Evolutionary conservation across 2,888 invertebrate genomes (phyloP), one percentile per base, ranked within the genome.

Genomic region (Agrilus mali): DNA sequence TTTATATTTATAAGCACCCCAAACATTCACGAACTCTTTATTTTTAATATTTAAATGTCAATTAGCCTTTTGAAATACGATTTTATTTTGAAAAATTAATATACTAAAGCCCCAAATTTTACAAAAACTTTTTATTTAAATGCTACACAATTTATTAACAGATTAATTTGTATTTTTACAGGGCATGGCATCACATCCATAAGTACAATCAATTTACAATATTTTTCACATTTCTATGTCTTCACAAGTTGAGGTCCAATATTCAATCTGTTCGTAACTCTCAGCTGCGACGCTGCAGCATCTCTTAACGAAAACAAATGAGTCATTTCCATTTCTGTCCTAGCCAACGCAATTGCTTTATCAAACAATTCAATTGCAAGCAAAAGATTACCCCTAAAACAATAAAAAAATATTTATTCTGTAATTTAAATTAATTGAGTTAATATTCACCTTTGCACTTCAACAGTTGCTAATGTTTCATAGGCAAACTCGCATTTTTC

Each of bases 401-500:
- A 44, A 47, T 44, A 40, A 15, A 38, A 42, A 32, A 12, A 15
- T 15, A 15, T 38, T 33, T 32, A 10, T n/a, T 13, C 12, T 10
- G 13, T 22, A 35, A n/a, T 35, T 47, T 44, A 38, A 37, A 44
- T 42, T 17, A 27, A 27, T 27, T 1, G 2, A 37, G 3, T 10
- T n/a, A 5, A n/a, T 10, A 55, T 67, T 70, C 71, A 79, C 88
- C 84, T 74, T 70, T 95, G 95, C 50, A 95, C 89, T 76, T 94
- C 92, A 51, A 96, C 84, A 20, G 93, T 90, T 53, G 90, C 95
- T 48, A 95, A 72, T 36, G 94, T 93, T 71, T 96, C 96, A 65
- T 88, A 94, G 7, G 90, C 95, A 71, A 93, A 85, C 68, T 90
- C 88, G 71, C 93, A 95, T 65, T 86, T 87, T 40, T 86, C 82